These are phyloP conservation scores for Numenius arquata DNA, from an alignment of 2,113 vertebrate species.

Conservation along the genomic window DNA sequence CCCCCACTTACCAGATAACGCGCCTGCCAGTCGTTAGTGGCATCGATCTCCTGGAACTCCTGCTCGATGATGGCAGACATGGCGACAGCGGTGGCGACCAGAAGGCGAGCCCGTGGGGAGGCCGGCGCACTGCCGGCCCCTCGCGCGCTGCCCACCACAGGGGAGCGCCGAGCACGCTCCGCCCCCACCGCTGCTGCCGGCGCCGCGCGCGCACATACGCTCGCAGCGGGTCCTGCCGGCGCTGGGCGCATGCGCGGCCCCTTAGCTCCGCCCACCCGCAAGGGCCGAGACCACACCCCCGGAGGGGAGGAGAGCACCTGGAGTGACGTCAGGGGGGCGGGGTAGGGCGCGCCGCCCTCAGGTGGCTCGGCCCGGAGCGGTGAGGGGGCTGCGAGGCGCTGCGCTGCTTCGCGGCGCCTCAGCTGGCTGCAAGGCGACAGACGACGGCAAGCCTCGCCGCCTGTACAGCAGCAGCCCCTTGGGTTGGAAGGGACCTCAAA, in stretches of 20 bases:
- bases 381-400: background rate
- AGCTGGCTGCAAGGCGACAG: background rate
- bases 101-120: background rate
- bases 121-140: constrained; percentile 24
- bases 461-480: background rate
- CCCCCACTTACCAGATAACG: constrained; percentile 85
- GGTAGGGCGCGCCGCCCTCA: rapidly evolving
- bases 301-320: background rate
- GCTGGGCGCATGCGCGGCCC: constrained; percentile 57
- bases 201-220: constrained; percentile 4
- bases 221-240: background rate
- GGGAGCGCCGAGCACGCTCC: background rate
- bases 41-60: constrained; percentile 86
- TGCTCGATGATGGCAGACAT: constrained; percentile 77
- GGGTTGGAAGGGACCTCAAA: background rate
- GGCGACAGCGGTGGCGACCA: background rate
- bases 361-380: background rate
- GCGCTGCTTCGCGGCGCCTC: too few species aligned
- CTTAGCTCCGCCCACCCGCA: background rate
- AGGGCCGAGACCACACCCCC: background rate
- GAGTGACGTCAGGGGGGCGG: background rate
- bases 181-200: background rate
- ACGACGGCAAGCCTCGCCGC: background rate
- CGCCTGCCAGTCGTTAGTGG: constrained; percentile 86
- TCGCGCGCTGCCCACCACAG: background rate